phyloP scores from a whole-genome alignment of 2,888 invertebrate genomes.

The Lasioglossum vierecki region DNA sequence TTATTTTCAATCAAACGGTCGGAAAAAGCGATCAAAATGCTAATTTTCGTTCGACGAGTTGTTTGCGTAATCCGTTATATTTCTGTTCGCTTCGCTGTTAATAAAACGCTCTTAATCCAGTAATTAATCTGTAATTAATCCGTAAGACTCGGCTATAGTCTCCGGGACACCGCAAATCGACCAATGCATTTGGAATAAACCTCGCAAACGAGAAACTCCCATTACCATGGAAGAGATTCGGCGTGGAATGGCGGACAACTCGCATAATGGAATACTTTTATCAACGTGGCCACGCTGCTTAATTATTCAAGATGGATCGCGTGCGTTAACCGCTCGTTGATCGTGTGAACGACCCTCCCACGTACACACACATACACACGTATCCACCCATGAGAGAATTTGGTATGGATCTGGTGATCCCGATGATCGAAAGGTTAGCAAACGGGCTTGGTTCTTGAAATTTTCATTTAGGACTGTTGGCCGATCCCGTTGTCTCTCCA shows the following conservation, averaged over 20 bases:
- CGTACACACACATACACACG: background rate
- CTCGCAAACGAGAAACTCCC: constrained; percentile 74
- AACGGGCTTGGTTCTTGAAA: background rate
- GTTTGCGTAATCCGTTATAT: constrained; percentile 5
- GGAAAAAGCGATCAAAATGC: constrained; percentile 7
- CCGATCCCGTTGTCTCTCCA: background rate
- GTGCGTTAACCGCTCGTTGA: constrained; percentile 73
- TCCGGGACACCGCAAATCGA: constrained; percentile 53
- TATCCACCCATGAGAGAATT: constrained; percentile 49
- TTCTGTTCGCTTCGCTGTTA: background rate
- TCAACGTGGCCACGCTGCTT: constrained; percentile 73
- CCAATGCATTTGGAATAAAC: constrained; percentile 65
- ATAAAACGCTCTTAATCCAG: constrained; percentile 9
- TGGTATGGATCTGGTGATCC: constrained; percentile 44
- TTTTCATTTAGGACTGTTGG: background rate
- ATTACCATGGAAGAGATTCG: constrained; percentile 73
- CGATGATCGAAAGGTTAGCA: constrained; percentile 13
- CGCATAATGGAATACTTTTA: constrained; percentile 81
- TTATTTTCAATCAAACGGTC: constrained; percentile 1
- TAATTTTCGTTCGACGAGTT: constrained; percentile 5
- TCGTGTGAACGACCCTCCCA: constrained; percentile 47
- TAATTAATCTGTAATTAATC: constrained; percentile 19
- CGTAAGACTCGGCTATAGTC: constrained; percentile 38
- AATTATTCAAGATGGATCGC: constrained; percentile 79
- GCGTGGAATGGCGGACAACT: constrained; percentile 73